A percentile compares a stretch with the other conserved stretches of the same genome.
phyloP scores from a whole-genome alignment of 92 coral and sea anemone genomes.

The Epizoanthus rinbou region DNA sequence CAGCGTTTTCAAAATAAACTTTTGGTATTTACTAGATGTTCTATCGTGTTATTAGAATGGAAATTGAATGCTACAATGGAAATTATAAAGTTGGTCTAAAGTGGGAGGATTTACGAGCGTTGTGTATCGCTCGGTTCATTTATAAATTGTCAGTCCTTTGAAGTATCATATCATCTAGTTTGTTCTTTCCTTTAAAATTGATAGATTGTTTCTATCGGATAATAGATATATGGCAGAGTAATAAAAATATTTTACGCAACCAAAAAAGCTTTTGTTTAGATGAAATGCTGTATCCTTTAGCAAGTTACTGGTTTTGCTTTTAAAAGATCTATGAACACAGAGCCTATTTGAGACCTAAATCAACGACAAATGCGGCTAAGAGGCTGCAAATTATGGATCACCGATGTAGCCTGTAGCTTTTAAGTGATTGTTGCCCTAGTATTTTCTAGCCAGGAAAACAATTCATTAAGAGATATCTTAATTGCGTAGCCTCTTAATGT shows the following conservation, averaged over 20 bases:
- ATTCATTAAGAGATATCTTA: conserved; percentile 59
- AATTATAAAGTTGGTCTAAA: too few species aligned
- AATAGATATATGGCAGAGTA: conserved; percentile 24
- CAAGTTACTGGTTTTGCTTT: conserved; percentile 15
- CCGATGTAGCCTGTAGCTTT: conserved; percentile 1
- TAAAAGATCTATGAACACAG: conserved; percentile 25
- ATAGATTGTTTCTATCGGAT: not conserved
- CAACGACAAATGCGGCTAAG: conserved; percentile 13
- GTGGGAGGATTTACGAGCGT: not conserved
- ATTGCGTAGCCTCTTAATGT: conserved; percentile 68
- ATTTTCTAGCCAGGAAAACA: conserved; percentile 50
- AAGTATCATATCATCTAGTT: conserved; percentile 25
- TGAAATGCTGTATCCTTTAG: conserved; percentile 14
- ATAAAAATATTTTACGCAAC: conserved; percentile 11
- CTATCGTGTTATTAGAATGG: not conserved
- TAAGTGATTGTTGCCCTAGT: conserved; percentile 18
- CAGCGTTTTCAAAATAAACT: not conserved
- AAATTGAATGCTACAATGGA: not conserved
- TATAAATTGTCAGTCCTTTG: not conserved
- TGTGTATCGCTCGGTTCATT: not conserved
- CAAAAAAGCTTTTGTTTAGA: conserved; percentile 27
- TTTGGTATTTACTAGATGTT: not conserved
- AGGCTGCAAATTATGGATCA: conserved; percentile 14
- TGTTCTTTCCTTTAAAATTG: not conserved
- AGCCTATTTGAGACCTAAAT: not conserved